Base-by-base conservation (phyloP, 2,888 invertebrate species). In the Anagyrus pseudococci region DNA sequence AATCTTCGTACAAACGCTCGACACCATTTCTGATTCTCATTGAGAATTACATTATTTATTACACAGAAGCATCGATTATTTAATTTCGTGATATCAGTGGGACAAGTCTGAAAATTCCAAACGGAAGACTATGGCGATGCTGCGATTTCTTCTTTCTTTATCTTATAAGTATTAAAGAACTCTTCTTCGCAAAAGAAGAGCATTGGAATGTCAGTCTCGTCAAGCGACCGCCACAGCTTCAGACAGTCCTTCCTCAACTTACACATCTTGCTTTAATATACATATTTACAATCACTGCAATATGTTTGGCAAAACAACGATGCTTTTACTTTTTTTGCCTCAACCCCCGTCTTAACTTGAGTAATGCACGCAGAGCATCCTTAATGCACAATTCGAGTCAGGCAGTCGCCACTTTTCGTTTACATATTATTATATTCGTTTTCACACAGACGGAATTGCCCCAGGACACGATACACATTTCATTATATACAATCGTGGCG, bases 401-500 rank as follows among this genome's bases (percentile, higher is more conserved):
- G n/a, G n/a, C n/a, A n/a, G n/a, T n/a, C n/a, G n/a, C n/a, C n/a
- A n/a, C n/a, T n/a, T n/a, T n/a, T n/a, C n/a, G n/a, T 19, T 53
- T 53, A n/a, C 44, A 43, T 54, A 29, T 58, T 58, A 47, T 48
- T 41, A 15, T 54, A 64, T 53, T 44, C 52, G 54, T 49, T 52
- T 53, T 37, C 23, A 50, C 10, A 54, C 49, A 33, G 44, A 53
- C 47, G 26, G 19, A 60, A 56, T 41, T 46, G 41, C 54, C 49
- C 53, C n/a, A 54, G 54, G 10, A 49, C 17, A 46, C 57, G 56
- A 59, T 48, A 52, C 33, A 69, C 58, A 63, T 64, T 55, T 49
- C 19, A 7, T 33, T 73, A 74, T 73, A 66, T 75, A 76, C 73
- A 76, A 73, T 70, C 74, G 68, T 72, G 68, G 72, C 72, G 17